phyloP scores from a whole-genome alignment of 1,140 invertebrate genomes.

The Stegodyphus mimosarum region DNA sequence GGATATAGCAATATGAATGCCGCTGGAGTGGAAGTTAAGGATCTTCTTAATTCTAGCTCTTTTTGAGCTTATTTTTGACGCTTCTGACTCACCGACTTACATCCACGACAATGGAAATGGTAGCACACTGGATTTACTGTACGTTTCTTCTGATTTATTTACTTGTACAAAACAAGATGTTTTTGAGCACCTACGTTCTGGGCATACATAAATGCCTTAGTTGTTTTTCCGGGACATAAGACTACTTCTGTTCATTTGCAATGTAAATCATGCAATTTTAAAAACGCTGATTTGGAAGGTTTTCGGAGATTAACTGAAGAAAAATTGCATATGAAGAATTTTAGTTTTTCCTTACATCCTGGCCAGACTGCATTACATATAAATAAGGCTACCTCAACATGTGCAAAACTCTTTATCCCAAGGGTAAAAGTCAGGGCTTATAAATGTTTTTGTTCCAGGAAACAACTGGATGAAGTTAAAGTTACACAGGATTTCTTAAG shows the following conservation, averaged over 20 bases:
- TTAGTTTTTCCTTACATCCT: not conserved
- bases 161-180: not conserved
- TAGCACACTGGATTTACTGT: constrained; percentile 10
- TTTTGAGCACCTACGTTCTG: constrained; percentile 5
- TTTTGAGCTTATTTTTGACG: constrained; percentile 28
- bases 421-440: not conserved
- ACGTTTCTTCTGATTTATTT: constrained; percentile 27
- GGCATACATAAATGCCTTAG: not conserved
- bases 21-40: constrained; percentile 30
- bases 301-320: not conserved
- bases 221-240: not conserved
- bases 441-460: not conserved
- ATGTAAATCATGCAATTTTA: not conserved
- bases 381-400: not conserved
- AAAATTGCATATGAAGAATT: not conserved
- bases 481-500: not conserved
- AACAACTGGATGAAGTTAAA: not conserved
- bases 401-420: not conserved
- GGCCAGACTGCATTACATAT: not conserved
- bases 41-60: too few species aligned
- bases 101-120: constrained; percentile 18
- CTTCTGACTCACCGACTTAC: constrained; percentile 25
- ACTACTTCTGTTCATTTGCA: not conserved
- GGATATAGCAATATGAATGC: constrained; percentile 23
- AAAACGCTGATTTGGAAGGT: not conserved